Conservation (phyloP, 2,113 vertebrate species). For the Stictonetta naevosa region DNA sequence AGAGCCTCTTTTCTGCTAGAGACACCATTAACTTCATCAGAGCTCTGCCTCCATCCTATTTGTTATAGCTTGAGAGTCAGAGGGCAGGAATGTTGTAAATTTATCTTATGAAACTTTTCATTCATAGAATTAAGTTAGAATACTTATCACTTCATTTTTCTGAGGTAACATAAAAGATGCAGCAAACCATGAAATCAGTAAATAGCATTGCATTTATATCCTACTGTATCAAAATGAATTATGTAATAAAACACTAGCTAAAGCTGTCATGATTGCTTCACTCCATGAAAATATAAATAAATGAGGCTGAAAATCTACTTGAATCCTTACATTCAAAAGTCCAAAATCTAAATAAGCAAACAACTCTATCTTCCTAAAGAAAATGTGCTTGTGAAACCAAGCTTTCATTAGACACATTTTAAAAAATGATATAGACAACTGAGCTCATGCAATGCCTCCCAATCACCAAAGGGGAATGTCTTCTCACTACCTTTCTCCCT, state of each 20-base stretch:
- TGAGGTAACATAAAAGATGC: not conserved
- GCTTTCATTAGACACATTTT: not conserved
- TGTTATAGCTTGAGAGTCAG: not conserved
- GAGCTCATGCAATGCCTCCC: not conserved
- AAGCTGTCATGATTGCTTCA: not conserved
- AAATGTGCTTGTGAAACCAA: not conserved
- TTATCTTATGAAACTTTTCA: not conserved
- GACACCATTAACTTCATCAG: not conserved
- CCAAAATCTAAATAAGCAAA: not conserved
- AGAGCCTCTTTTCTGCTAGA: not conserved
- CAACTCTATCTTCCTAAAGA: not conserved
- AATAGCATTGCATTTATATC: not conserved
- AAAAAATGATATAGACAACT: not conserved
- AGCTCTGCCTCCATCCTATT: not conserved
- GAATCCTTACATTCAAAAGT: not conserved
- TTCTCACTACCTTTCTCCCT: not conserved
- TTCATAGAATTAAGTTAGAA: not conserved
- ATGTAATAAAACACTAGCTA: not conserved
- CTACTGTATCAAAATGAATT: not conserved
- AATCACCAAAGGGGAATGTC: not conserved
- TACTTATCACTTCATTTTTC: not conserved
- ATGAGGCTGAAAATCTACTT: not conserved
- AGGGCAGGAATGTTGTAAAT: not conserved
- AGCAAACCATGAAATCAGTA: constrained; percentile 14
- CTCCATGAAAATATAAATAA: constrained; percentile 2